Evolutionary conservation across 1,140 invertebrate genomes (phyloP).

Genomic region (Aphelenchoides avenae): DNA sequence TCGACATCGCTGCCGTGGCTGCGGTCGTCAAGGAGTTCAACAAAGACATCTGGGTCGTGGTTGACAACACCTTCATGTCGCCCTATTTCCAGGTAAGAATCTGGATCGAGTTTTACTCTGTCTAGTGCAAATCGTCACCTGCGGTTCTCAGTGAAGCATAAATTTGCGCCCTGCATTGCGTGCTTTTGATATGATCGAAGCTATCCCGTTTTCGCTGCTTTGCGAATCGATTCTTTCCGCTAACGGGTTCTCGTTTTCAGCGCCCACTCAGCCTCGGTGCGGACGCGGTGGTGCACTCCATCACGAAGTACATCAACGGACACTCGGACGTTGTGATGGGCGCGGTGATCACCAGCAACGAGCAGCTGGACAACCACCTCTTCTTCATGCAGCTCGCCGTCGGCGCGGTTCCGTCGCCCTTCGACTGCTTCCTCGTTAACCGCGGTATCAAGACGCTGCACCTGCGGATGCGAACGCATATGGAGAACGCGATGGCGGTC

Average conservation of each 20-base stretch:
- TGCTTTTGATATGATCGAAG: not conserved
- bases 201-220: slow-evolving; percentile 1
- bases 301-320: slow-evolving; percentile 98
- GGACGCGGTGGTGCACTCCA: slow-evolving; percentile 83
- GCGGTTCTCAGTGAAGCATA: slow-evolving; percentile 1
- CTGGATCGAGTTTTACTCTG: slow-evolving; percentile 47
- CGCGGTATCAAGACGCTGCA: slow-evolving; percentile 88
- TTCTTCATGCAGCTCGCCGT: slow-evolving; percentile 60
- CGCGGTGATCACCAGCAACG: slow-evolving; percentile 30
- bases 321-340: slow-evolving; percentile 98
- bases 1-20: slow-evolving; percentile 76
- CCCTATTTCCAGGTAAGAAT: slow-evolving; percentile 69
- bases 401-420: slow-evolving; percentile 87
- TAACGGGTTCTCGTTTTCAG: slow-evolving; percentile 66
- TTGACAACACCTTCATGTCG: slow-evolving; percentile 95
- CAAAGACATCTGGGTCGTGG: slow-evolving; percentile 72
- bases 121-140: not conserved
- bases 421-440: slow-evolving; percentile 89
- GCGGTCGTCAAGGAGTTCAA: slow-evolving; percentile 65
- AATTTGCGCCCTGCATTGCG: not conserved
- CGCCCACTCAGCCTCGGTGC: slow-evolving; percentile 82
- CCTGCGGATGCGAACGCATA: slow-evolving; percentile 83
- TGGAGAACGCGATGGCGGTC: slow-evolving; percentile 72
- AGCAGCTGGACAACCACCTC: slow-evolving; percentile 32
- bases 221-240: not conserved